Evolutionary conservation across 2,888 invertebrate genomes (phyloP), one percentile per base, ranked within the genome.

Genomic region (Cosmorhoe ocellata): DNA sequence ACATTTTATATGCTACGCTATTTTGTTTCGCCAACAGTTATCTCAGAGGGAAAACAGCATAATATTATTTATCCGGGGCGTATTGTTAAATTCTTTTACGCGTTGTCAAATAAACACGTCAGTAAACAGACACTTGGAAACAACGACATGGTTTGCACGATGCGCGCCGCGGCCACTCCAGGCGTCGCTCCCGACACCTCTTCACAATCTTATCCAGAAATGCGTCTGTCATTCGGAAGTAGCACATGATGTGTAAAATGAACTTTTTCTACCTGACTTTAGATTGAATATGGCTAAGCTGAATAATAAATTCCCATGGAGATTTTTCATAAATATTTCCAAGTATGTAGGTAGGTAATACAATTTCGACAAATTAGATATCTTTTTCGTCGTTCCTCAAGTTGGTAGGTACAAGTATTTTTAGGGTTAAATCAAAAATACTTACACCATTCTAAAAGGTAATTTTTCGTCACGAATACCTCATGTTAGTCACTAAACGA

Each of bases 141-240:
- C 76, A 75, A 74, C 74, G 71, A 73, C 75, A 79, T 78, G 81
- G 77, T 75, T 80, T 65, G 74, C 77, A 75, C 70, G 27, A 4
- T 27, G 37, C 12, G 27, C 30, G 72, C 74, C 71, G 63, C 70
- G 69, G 66, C 72, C 78, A 73, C 80, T 79, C 66, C 63, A 71
- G 63, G 65, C 62, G 73, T 64, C 69, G 68, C 59, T 66, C 64
- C 58, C 58, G 69, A 71, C 76, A 69, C 78, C 79, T 72, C 74
- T 67, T 70, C 66, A 76, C 71, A 7, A 24, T 7, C 72, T 45
- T 41, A 36, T 24, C 31, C 36, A 28, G 22, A n/a, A n/a, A n/a
- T n/a, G n/a, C n/a, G 14, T 37, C 37, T 42, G 33, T 32, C 46
- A 31, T 12, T 12, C 10, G 13, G 30, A 24, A 24, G 4, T 36